phyloP scores from a whole-genome alignment of 2,113 vertebrate species.

The Heterochromis multidens region DNA sequence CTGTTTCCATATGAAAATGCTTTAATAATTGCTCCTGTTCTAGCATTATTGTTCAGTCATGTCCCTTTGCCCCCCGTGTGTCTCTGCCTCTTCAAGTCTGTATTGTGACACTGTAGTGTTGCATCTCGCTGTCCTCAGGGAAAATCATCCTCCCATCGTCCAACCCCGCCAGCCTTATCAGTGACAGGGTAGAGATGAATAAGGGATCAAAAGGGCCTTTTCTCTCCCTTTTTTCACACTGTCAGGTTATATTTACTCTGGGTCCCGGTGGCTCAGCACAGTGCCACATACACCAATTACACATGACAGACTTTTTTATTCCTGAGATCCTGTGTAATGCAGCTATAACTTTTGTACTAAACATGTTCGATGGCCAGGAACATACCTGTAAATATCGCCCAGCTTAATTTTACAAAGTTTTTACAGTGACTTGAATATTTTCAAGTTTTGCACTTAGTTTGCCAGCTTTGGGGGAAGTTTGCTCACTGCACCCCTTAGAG shows the following conservation, averaged over 20 bases:
- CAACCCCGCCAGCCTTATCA: slow-evolving; percentile 51
- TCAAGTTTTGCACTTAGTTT: not conserved
- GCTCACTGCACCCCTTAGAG: not conserved
- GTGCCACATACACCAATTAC: slow-evolving; percentile 63
- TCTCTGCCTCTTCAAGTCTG: slow-evolving; percentile 8
- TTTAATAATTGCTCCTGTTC: slow-evolving; percentile 29
- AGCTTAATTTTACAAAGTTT: not conserved
- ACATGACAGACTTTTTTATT: slow-evolving; percentile 54
- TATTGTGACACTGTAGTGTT: slow-evolving; percentile 30
- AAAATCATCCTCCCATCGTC: slow-evolving; percentile 56
- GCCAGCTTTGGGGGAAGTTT: not conserved
- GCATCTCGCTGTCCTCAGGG: slow-evolving; percentile 43
- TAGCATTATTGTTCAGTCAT: slow-evolving; percentile 19
- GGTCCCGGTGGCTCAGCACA: slow-evolving; percentile 46
- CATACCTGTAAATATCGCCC: not conserved
- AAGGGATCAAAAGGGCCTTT: slow-evolving; percentile 72
- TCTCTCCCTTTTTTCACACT: slow-evolving; percentile 52
- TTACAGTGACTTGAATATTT: not conserved
- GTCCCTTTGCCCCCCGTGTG: not conserved
- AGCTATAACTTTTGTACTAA: slow-evolving; percentile 12
- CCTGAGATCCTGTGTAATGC: slow-evolving; percentile 14
- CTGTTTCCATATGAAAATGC: not conserved
- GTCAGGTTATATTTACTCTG: slow-evolving; percentile 70
- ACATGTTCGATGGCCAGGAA: slow-evolving; percentile 13
- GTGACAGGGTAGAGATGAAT: slow-evolving; percentile 70